These are phyloP conservation scores for Zygaena filipendulae DNA, from an alignment of 2,888 invertebrate genomes.

Conservation along the genomic window DNA sequence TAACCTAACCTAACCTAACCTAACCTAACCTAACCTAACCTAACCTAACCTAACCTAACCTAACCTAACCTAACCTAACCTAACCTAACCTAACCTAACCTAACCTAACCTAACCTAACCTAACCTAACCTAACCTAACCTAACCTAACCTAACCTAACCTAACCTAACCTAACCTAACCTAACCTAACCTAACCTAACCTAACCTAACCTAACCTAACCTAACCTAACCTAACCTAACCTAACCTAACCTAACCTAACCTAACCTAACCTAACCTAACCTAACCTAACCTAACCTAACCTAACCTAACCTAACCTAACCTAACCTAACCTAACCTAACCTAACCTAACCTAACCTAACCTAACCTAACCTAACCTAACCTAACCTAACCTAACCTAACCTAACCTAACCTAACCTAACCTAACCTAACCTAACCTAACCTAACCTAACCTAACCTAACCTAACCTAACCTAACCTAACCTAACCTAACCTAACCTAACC, in stretches of 20 bases:
- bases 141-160: conserved; percentile 11
- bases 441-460: conserved; percentile 15
- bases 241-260: conserved; percentile 9
- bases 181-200: conserved; percentile 9
- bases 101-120: conserved; percentile 11
- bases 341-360: conserved; percentile 7
- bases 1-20: conserved; percentile 11
- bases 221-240: conserved; percentile 11
- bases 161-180: conserved; percentile 10
- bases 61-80: conserved; percentile 11
- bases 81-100: conserved; percentile 8
- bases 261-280: conserved; percentile 6
- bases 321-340: conserved; percentile 7
- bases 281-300: conserved; percentile 7
- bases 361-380: conserved; percentile 10
- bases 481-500: conserved; percentile 15
- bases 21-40: conserved; percentile 12
- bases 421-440: conserved; percentile 12
- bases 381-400: conserved; percentile 14
- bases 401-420: conserved; percentile 14
- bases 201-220: conserved; percentile 12
- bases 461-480: conserved; percentile 15
- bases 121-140: conserved; percentile 11
- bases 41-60: conserved; percentile 12
- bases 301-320: conserved; percentile 10